Conservation (phyloP, 2,888 invertebrate genomes). For the Polymixis lichenea region DNA sequence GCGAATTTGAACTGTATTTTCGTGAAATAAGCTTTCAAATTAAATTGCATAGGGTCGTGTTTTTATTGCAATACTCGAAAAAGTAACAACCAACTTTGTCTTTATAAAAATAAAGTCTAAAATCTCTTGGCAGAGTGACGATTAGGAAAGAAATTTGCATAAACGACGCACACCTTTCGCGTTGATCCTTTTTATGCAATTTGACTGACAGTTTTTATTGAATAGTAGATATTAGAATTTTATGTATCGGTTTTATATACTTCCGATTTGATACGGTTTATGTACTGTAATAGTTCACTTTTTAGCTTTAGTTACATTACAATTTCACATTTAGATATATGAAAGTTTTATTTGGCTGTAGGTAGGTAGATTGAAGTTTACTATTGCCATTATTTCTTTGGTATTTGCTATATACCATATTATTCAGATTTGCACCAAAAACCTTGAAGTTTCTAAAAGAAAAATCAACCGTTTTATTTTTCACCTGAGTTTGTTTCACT, state of each 20-base stretch:
- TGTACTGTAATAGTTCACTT: constrained; percentile 1
- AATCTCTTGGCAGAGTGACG: constrained; percentile 59
- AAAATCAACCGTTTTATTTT: neutral
- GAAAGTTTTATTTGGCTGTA: neutral
- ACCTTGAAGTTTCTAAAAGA: neutral
- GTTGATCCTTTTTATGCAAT: constrained; percentile 87
- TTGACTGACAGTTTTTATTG: constrained; percentile 86
- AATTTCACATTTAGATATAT: neutral
- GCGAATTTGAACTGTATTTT: constrained; percentile 75
- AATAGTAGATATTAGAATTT: constrained; percentile 69
- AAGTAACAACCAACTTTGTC: constrained; percentile 62
- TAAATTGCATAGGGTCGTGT: constrained; percentile 76
- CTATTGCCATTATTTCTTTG: neutral
- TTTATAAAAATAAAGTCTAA: constrained; percentile 56
- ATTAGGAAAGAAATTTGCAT: constrained; percentile 85
- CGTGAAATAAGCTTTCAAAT: constrained; percentile 67
- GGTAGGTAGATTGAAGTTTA: neutral
- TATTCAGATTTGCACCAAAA: neutral
- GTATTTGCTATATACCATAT: neutral
- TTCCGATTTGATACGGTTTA: constrained; percentile 39
- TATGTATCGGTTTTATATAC: constrained; percentile 57
- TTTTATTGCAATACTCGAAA: constrained; percentile 69
- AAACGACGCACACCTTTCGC: constrained; percentile 86
- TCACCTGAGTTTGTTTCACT: neutral
- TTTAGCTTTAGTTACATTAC: neutral